A percentile compares a stretch with the other conserved stretches of the same genome.
Conservation (phyloP, 1,140 invertebrate species). For the Drosophila pectinifera region DNA sequence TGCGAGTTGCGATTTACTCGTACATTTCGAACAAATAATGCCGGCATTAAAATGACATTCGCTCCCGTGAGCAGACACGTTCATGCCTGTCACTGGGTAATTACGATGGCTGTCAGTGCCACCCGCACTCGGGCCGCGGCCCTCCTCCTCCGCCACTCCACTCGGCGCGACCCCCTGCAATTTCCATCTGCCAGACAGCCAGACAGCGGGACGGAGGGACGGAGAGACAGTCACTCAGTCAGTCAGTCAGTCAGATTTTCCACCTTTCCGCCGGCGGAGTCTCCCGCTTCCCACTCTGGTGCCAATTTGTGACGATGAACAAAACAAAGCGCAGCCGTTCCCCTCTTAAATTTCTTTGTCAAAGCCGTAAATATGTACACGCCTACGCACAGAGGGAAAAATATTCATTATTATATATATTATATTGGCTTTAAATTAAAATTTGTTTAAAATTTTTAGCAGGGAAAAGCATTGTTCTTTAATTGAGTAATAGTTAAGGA, state of each 20-base stretch:
- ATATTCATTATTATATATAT: too few relatives aligned
- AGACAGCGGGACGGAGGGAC: background rate
- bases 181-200: slow-evolving; percentile 10
- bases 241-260: slow-evolving; percentile 43
- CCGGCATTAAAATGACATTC: slow-evolving; percentile 60
- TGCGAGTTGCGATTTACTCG: slow-evolving; percentile 65
- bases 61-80: slow-evolving; percentile 53
- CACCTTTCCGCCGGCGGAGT: slow-evolving; percentile 20
- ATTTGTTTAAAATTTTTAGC: too few relatives aligned
- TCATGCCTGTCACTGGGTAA: slow-evolving; percentile 59
- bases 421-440: too few relatives aligned
- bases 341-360: slow-evolving; percentile 76
- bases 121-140: slow-evolving; percentile 13
- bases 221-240: too few relatives aligned
- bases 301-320: slow-evolving; percentile 62
- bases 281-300: slow-evolving; percentile 6
- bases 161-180: slow-evolving; percentile 1
- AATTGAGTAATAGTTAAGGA: background rate
- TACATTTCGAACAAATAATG: slow-evolving; percentile 80
- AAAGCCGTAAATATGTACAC: slow-evolving; percentile 35
- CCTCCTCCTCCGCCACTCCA: background rate
- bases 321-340: slow-evolving; percentile 71
- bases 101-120: slow-evolving; percentile 52
- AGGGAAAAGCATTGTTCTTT: background rate
- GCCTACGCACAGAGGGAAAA: slow-evolving; percentile 15